A percentile compares a stretch with the other conserved stretches of the same genome.
Evolutionary conservation across 2,888 invertebrate species (phyloP).

Genomic region (Augiades crinisus): DNA sequence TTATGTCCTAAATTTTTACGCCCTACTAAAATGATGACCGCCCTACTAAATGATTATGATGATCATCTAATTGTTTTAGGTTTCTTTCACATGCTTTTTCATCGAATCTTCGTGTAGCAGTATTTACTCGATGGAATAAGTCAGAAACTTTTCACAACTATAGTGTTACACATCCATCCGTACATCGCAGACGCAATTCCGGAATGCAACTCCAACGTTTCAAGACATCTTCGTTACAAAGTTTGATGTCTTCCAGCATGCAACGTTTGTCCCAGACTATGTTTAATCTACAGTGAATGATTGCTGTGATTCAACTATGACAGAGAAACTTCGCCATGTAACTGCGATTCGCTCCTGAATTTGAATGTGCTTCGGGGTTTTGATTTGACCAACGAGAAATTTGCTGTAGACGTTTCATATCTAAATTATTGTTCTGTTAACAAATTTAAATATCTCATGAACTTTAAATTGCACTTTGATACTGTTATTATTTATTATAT

Average conservation of each 20-base stretch:
- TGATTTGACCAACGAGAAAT: background rate
- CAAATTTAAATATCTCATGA: no score
- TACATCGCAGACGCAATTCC: slow-evolving; percentile 8
- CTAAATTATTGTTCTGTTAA: background rate
- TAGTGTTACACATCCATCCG: no score
- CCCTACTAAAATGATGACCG: no score
- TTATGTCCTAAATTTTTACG: no score
- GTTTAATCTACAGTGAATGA: slow-evolving; percentile 25
- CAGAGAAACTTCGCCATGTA: slow-evolving; percentile 21
- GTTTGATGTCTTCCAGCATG: slow-evolving; percentile 21
- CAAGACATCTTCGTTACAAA: slow-evolving; percentile 15
- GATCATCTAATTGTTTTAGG: no score
- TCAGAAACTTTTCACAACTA: no score
- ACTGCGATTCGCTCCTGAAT: slow-evolving; percentile 4
- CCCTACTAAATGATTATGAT: no score
- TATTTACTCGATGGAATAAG: no score
- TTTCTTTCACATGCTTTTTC: no score
- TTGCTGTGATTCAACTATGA: slow-evolving; percentile 24
- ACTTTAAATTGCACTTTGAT: no score
- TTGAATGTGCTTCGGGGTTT: background rate
- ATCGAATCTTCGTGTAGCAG: no score
- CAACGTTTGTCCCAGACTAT: slow-evolving; percentile 21
- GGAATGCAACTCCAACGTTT: slow-evolving; percentile 9
- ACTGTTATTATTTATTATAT: no score
- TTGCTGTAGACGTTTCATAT: background rate